Evolutionary conservation across 2,113 vertebrate genomes (phyloP), one percentile per base, ranked within the genome.

Genomic region (Puntigrus tetrazona): DNA sequence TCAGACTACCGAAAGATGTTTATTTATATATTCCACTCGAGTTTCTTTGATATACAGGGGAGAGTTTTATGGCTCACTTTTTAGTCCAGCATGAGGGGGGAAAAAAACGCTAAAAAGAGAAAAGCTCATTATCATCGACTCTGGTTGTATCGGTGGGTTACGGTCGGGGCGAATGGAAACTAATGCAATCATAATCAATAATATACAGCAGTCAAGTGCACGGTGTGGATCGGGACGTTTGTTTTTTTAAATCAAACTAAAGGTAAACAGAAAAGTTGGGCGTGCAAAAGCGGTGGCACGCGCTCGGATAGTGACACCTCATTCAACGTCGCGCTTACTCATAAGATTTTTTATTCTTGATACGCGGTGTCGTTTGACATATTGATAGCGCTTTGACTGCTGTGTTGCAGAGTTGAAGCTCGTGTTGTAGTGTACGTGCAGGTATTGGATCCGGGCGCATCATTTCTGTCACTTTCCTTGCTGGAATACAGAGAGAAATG

Each of bases 191-290:
- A 47, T 8, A 47, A 65, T 65, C 27, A 8, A 29, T 29, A 25
- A 38, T 47, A 18, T 6, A 22, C 59, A 47, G 5, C 27, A 13
- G 57, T 63, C 38, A 80, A 65, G 25, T 65, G 59, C 41, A 31
- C 6, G 38, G 18, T 31, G 41, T 67, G 78, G n/a, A 65, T 7
- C 8, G 11, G 27, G 14, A 10, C 8, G 65, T 31, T 59, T 57
- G 52, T 78, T 80, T 22, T 80, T 22, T 61, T 7, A 45, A 47
- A 80, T 43, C 59, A 65, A 31, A 47, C 59, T 63, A 2, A 57
- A 63, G 59, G 59, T 82, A 65, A 77, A 86, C 57, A 75, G n/a
- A 75, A 77, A 85, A 86, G 70, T 86, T 86, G 75, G 65, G 75
- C 83, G 74, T 38, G 84, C 79, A 41, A 27, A 59, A 29, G 52